Conservation (phyloP, 2,113 vertebrate species). For the Leptosomus discolor region DNA sequence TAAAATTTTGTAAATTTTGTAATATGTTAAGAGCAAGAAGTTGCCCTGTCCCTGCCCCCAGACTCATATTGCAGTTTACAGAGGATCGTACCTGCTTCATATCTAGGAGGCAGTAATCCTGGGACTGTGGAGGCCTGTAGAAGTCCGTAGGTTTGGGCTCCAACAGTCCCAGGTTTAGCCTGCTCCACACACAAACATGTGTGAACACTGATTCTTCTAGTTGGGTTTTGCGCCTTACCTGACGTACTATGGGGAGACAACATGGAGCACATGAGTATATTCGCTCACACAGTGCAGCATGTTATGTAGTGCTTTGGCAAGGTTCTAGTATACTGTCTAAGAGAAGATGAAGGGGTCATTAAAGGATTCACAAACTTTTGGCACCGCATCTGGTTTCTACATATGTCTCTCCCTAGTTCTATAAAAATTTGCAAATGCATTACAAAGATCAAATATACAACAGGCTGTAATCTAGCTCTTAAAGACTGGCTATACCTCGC, state of each 20-base stretch:
- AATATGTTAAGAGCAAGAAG: neutral
- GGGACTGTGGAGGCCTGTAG: neutral
- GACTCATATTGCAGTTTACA: neutral
- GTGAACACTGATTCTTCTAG: neutral
- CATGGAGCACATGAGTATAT: neutral
- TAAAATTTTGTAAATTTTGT: neutral
- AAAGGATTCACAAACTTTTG: neutral
- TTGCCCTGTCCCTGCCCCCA: neutral
- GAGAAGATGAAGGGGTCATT: neutral
- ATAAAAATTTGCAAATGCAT: neutral
- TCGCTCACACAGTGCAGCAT: accelerated
- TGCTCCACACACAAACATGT: neutral
- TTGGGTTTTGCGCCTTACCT: neutral
- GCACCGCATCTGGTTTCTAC: neutral
- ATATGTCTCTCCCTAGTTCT: neutral
- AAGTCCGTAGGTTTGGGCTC: neutral
- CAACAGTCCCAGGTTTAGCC: neutral
- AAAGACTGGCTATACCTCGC: accelerated
- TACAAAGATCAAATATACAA: neutral
- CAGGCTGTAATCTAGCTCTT: neutral
- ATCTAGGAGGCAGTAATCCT: neutral
- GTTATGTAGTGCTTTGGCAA: neutral
- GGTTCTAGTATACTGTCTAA: neutral
- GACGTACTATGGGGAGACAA: neutral
- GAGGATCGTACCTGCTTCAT: neutral